Evolutionary conservation across 2,888 invertebrate species (phyloP), one percentile per base, ranked within the genome.

Genomic region (Andrena chrysosceles): DNA sequence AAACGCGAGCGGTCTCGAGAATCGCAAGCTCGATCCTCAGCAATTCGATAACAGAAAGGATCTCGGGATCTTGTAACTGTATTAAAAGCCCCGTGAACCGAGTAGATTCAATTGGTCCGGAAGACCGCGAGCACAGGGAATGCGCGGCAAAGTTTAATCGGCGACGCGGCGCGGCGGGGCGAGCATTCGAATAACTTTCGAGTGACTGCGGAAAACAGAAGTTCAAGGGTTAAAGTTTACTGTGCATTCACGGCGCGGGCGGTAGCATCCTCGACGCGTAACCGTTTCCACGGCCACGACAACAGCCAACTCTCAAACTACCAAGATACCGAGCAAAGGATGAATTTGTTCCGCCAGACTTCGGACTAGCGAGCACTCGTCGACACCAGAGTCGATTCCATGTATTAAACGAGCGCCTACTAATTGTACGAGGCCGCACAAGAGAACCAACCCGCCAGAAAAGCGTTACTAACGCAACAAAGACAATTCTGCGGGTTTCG

Each of bases 191-290:
- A 35, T 29, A 72, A 72, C 72, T 64, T 64, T 20, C 42, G 72
- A 63, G 20, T 13, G 52, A 64, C 23, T 6, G 48, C 4, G 62
- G 26, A 33, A 64, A 52, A 35, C 54, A 64, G 64, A 73, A 64
- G 72, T 64, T 54, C 23, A 64, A 72, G 64, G 52, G 64, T 64
- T 13, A n/a, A 72, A 76, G 62, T 76, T 73, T 63, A 0, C 23
- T 20, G 23, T 16, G 62, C 35, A 35, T 35, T 33, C 60, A 8
- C 23, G 29, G 0, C 42, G 42, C 42, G 42, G 16, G 4, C 56
- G n/a, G 10, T 56, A 35, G 29, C 23, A 13, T 31, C 48, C 60
- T 33, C 16, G 60, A 35, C 48, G 26, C 35, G n/a, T 8, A 20
- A 66, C 56, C 33, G 60, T 62, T 62, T 33, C 72, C 52, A 62